Evolutionary conservation across 2,797 vertebrate species (phyloP).

Genomic region (Clarias laeviceps): DNA sequence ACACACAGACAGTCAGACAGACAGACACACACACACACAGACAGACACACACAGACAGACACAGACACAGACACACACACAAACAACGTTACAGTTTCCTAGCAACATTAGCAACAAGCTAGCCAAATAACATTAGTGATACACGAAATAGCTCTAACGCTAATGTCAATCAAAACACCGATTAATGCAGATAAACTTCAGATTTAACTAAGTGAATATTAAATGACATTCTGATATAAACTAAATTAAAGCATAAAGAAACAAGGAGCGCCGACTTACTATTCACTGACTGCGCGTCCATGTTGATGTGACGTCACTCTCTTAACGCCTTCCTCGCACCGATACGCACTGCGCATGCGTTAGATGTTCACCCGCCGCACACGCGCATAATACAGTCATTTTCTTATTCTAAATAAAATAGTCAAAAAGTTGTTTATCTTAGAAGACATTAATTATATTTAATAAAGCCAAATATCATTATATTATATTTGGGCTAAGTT

Average conservation of each 20-base stretch:
- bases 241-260: background rate
- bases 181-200: background rate
- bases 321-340: background rate
- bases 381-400: background rate
- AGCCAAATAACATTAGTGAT: background rate
- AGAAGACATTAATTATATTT: too few relatives aligned
- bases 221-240: background rate
- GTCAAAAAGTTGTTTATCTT: background rate
- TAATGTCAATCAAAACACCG: background rate
- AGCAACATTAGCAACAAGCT: background rate
- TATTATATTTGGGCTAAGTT: too few relatives aligned
- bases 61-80: background rate
- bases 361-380: background rate
- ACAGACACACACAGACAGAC: too few relatives aligned
- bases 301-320: background rate
- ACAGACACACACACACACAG: too few relatives aligned
- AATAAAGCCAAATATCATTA: too few relatives aligned
- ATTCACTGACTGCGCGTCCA: background rate
- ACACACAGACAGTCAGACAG: background rate
- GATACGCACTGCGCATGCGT: background rate
- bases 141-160: too few relatives aligned
- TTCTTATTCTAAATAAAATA: background rate
- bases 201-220: background rate
- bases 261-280: background rate
- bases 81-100: background rate